phyloP scores from a whole-genome alignment of 2,113 vertebrate genomes.

The Actinemys pallida region DNA sequence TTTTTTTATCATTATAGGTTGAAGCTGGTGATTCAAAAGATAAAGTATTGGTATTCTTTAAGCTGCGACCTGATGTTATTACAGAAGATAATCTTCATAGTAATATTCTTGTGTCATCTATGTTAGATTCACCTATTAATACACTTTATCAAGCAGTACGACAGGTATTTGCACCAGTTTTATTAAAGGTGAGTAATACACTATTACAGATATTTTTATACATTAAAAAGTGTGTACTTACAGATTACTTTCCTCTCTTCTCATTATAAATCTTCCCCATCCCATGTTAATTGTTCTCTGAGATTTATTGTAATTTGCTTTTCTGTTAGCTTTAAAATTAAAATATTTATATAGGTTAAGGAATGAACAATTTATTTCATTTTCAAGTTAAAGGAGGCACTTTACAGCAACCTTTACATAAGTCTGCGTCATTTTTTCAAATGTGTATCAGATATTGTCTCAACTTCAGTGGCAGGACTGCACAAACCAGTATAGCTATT shows the following conservation, averaged over 20 bases:
- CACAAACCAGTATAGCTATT: neutral
- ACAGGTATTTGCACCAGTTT: constrained; percentile 91
- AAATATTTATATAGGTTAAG: neutral
- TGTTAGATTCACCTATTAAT: constrained; percentile 94
- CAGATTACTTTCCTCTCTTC: neutral
- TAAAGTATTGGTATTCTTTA: constrained; percentile 95
- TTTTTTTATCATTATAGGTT: constrained; percentile 80
- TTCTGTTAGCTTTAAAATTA: neutral
- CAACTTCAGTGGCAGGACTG: neutral
- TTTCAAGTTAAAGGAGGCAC: neutral
- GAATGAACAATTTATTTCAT: neutral
- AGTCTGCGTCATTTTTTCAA: neutral
- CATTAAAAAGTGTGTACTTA: neutral
- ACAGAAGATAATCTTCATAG: constrained; percentile 93
- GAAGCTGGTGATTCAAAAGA: constrained; percentile 83
- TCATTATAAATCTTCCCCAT: neutral
- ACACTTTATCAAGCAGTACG: constrained; percentile 94
- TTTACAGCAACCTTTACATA: neutral
- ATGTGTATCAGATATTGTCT: neutral
- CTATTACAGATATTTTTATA: neutral
- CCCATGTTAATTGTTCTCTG: neutral
- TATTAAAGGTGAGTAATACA: constrained; percentile 86
- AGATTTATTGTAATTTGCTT: neutral
- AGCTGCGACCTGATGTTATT: constrained; percentile 91
- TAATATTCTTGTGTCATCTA: constrained; percentile 94